Evolutionary conservation across 2,888 invertebrate species (phyloP), one percentile per base, ranked within the genome.

Genomic region (Epicampocera succincta): DNA sequence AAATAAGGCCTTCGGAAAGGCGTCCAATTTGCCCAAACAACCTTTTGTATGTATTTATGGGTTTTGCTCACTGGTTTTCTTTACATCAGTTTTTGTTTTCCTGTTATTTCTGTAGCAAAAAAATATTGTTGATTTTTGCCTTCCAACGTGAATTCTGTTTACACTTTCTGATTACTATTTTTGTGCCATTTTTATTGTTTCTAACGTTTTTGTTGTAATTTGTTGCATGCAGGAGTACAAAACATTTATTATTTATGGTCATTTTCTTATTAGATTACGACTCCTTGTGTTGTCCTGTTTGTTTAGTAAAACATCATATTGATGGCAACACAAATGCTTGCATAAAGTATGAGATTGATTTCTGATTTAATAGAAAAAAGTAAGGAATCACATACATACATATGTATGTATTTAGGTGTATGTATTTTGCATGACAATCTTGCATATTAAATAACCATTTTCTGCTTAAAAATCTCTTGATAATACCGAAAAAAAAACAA

Each of bases 241-340:
- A 56, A 44, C 54, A 76, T 76, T 76, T 76, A 46, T 76, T 69
- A 76, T 76, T 69, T 76, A 69, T 69, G 46, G 61, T 54, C 38
- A 69, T 61, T 63, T 61, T 61, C 60, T 54, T 69, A 61, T 76
- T 76, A 61, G 44, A 76, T 69, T 46, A 76, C 40, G 21, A 61
- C 6, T 5, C 38, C 52, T 21, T 52, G 17, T 61, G 4, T 11
- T 44, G 3, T 50, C n/a, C 19, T 33, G 40, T 68, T 60, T 29
- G 29, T 15, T 60, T 65, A 44, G 19, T 15, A 48, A 75, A 75
- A 68, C 21, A 33, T 42, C 15, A 61, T 38, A 60, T 68, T 68
- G 50, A 25, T 29, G 13, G 29, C 12, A 9, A 44, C 15, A 33
- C 5, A 3, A 12, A 11, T 21, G 12, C 21, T 33, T 48, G 29